Evolutionary conservation across 2,797 vertebrate species (phyloP).

Genomic region (Erpetoichthys calabaricus): DNA sequence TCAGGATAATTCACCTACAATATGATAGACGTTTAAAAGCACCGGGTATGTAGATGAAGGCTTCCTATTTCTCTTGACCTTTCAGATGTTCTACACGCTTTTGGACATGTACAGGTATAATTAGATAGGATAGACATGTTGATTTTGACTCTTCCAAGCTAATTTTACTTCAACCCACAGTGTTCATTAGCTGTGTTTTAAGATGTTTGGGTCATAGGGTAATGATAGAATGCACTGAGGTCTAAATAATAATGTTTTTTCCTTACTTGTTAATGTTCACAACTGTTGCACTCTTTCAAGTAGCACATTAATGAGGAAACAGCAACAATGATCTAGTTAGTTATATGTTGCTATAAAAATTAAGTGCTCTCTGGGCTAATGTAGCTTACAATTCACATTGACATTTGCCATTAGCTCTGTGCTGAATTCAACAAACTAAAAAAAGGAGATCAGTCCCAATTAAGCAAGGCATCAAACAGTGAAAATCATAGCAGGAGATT

Average conservation of each 20-base stretch:
- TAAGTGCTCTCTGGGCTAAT: slow-evolving; percentile 46
- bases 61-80: slow-evolving; percentile 53
- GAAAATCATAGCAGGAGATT: slow-evolving; percentile 51
- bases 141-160: slow-evolving; percentile 28
- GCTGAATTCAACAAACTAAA: slow-evolving; percentile 50
- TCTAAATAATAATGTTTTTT: slow-evolving; percentile 27
- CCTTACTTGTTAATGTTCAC: slow-evolving; percentile 26
- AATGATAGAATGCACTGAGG: slow-evolving; percentile 31
- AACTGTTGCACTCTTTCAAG: slow-evolving; percentile 35
- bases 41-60: slow-evolving; percentile 40
- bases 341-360: slow-evolving; percentile 38
- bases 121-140: slow-evolving; percentile 35
- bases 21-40: slow-evolving; percentile 20
- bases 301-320: slow-evolving; percentile 49
- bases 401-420: slow-evolving; percentile 75
- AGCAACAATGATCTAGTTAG: slow-evolving; percentile 31
- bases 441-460: slow-evolving; percentile 70
- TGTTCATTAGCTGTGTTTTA: slow-evolving; percentile 45
- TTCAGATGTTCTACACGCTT: slow-evolving; percentile 45
- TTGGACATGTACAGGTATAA: slow-evolving; percentile 42
- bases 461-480: slow-evolving; percentile 75
- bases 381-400: slow-evolving; percentile 59
- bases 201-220: slow-evolving; percentile 41
- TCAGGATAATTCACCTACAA: slow-evolving; percentile 5
- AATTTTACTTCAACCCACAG: slow-evolving; percentile 19